phyloP scores from a whole-genome alignment of 2,113 vertebrate species.

The Eolophus roseicapilla region DNA sequence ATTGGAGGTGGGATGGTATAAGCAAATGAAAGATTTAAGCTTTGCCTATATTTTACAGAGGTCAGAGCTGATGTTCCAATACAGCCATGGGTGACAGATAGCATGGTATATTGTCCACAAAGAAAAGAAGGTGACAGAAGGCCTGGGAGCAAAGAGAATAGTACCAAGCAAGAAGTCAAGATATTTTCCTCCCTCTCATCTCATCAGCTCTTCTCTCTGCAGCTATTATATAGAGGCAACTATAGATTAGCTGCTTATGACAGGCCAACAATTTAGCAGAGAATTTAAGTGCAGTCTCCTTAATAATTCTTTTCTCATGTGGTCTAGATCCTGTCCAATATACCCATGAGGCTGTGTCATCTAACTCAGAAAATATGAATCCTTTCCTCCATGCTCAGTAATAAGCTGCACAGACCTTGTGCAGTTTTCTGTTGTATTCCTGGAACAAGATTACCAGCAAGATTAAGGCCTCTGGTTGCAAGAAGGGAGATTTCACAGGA shows the following conservation, averaged over 20 bases:
- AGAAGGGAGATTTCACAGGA: conserved; percentile 24
- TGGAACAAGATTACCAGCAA: conserved; percentile 39
- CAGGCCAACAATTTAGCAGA: neutral
- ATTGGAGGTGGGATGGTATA: neutral
- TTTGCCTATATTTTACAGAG: neutral
- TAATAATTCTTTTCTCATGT: neutral
- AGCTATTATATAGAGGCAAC: neutral
- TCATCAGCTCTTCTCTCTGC: neutral
- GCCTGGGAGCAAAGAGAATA: neutral
- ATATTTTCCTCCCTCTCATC: neutral
- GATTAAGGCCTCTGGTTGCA: conserved; percentile 21
- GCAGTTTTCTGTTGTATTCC: neutral
- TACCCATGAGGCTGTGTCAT: neutral
- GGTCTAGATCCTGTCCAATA: neutral
- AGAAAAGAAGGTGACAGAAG: neutral
- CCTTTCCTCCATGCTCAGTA: neutral
- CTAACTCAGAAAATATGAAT: neutral
- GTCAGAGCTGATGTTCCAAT: neutral
- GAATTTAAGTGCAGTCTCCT: neutral
- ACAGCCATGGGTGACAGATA: neutral
- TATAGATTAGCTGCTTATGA: neutral
- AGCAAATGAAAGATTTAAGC: neutral
- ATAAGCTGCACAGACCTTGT: neutral
- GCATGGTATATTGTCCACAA: neutral
- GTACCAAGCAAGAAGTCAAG: neutral